A percentile compares a stretch with the other conserved stretches of the same genome.
Evolutionary conservation across 2,888 invertebrate species (phyloP).

Genomic region (Xestia c-nigrum): DNA sequence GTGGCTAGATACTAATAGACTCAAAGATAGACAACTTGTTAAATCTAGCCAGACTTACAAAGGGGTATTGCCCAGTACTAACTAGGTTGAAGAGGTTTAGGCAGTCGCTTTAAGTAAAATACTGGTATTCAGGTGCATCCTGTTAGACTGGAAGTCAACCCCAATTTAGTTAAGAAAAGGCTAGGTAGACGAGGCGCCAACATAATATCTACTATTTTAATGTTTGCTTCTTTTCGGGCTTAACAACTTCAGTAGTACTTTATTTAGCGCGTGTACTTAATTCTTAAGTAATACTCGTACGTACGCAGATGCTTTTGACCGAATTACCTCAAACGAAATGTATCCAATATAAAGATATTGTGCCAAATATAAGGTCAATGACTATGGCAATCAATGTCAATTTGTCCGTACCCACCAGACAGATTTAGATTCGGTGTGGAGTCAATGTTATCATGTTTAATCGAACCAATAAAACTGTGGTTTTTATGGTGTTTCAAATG

Average conservation of each 20-base stretch:
- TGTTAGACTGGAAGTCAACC: neutral
- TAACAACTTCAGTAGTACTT: neutral
- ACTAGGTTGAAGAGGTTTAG: neutral
- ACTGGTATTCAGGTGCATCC: neutral
- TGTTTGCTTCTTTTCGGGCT: neutral
- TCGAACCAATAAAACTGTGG: conserved; percentile 38
- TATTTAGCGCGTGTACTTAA: conserved; percentile 2
- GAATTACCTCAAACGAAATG: conserved; percentile 64
- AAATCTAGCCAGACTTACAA: neutral
- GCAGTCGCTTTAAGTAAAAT: neutral
- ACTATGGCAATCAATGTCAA: conserved; percentile 72
- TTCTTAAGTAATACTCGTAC: conserved; percentile 27
- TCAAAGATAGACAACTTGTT: neutral
- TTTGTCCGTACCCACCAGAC: conserved; percentile 66
- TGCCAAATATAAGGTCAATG: conserved; percentile 73
- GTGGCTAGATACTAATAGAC: neutral
- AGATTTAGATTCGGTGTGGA: conserved; percentile 60
- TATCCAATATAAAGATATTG: conserved; percentile 63
- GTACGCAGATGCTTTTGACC: conserved; percentile 39
- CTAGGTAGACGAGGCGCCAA: neutral
- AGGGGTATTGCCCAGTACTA: neutral
- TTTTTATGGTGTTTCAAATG: conserved; percentile 12
- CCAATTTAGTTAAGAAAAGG: neutral
- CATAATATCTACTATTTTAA: neutral
- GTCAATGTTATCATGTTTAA: conserved; percentile 45